These are phyloP conservation scores for Phrynocephalus forsythii DNA, from an alignment of 2,797 vertebrate genomes.

Conservation along the genomic window DNA sequence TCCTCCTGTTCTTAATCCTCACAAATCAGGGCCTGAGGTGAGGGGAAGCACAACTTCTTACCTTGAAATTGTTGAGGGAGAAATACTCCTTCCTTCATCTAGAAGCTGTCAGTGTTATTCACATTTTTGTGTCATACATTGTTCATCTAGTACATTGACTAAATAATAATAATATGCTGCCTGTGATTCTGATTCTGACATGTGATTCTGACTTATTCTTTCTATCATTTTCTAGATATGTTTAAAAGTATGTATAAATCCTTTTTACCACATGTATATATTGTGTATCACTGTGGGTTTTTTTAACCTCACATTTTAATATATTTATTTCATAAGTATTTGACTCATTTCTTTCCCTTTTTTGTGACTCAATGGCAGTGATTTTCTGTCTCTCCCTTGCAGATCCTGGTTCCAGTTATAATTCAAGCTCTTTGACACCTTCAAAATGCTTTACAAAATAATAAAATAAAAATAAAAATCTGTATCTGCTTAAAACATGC, in stretches of 20 bases:
- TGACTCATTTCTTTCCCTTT: background rate
- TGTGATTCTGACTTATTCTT: too few relatives aligned
- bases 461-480: slow-evolving; percentile 6
- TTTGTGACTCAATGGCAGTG: background rate
- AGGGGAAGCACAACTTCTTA: too few relatives aligned
- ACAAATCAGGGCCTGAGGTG: too few relatives aligned
- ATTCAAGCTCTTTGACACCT: slow-evolving; percentile 28
- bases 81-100: too few relatives aligned
- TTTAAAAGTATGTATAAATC: background rate
- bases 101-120: too few relatives aligned
- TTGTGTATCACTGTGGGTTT: background rate
- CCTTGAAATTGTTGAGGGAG: too few relatives aligned
- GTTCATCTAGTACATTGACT: background rate
- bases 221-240: too few relatives aligned
- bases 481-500: slow-evolving; percentile 25
- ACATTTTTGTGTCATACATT: background rate
- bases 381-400: background rate
- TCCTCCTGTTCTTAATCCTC: too few relatives aligned
- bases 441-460: background rate
- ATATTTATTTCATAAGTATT: background rate
- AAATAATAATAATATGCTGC: too few relatives aligned
- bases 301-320: background rate
- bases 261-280: background rate
- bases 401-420: slow-evolving; percentile 19
- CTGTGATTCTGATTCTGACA: too few relatives aligned